Percentiles rank a stretch among this genome's conserved stretches.
Evolutionary conservation across 1,140 invertebrate species (phyloP).

Genomic region (Leguminivora glycinivorella): DNA sequence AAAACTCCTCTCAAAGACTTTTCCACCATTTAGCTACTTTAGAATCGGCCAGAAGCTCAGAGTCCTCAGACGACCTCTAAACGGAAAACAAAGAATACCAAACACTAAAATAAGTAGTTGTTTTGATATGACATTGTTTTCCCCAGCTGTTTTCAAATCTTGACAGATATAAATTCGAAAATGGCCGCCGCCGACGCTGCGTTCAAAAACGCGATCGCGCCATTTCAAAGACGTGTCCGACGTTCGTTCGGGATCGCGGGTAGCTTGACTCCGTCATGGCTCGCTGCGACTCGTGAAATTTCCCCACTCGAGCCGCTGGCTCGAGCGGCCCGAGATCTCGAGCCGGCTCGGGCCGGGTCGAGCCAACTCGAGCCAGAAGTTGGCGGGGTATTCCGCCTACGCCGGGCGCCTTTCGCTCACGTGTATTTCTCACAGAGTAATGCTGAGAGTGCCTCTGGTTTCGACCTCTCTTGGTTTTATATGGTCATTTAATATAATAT

Average conservation of each 20-base stretch:
- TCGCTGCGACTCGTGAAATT: conserved; percentile 31
- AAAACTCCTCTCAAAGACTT: too few relatives aligned
- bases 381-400: conserved; percentile 18
- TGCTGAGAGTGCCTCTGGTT: conserved; percentile 17
- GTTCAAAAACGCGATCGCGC: conserved; percentile 27
- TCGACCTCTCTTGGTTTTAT: conserved; percentile 13
- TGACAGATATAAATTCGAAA: conserved; percentile 16
- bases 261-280: conserved; percentile 30
- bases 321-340: conserved; percentile 24
- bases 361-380: conserved; percentile 24
- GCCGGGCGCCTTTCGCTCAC: conserved; percentile 28
- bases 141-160: conserved; percentile 2
- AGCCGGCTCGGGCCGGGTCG: conserved; percentile 15
- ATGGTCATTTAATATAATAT: background rate
- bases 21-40: too few relatives aligned
- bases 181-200: conserved; percentile 14
- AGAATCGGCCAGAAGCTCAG: too few relatives aligned
- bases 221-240: conserved; percentile 29
- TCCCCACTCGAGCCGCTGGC: conserved; percentile 25
- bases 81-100: too few relatives aligned
- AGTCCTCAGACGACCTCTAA: too few relatives aligned
- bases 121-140: background rate
- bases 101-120: too few relatives aligned
- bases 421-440: conserved; percentile 18
- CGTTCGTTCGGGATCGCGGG: conserved; percentile 28